Evolutionary conservation across 2,888 invertebrate genomes (phyloP).

Genomic region (Drosophila melanosoma): DNA sequence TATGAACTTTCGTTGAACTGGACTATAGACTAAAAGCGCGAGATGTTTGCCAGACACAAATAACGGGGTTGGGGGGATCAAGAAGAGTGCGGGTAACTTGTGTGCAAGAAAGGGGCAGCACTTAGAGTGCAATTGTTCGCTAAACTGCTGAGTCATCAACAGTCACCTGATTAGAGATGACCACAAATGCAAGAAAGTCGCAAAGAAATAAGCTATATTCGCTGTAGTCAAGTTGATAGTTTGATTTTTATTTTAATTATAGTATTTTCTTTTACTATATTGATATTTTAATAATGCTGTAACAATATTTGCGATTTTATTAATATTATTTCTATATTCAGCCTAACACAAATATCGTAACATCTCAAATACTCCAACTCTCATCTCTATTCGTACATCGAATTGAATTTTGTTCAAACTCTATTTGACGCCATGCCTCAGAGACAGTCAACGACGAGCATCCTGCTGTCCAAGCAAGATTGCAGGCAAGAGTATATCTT

Average conservation of each 20-base stretch:
- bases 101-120: conserved; percentile 22
- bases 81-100: neutral
- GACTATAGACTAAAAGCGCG: conserved; percentile 13
- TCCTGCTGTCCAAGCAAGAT: conserved; percentile 13
- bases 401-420: neutral
- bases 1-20: conserved; percentile 16
- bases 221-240: neutral
- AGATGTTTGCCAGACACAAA: conserved; percentile 19
- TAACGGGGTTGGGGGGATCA: conserved; percentile 2
- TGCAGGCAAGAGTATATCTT: neutral
- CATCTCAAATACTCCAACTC: neutral
- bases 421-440: conserved; percentile 10
- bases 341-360: neutral
- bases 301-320: neutral
- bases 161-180: conserved; percentile 46
- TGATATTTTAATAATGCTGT: neutral
- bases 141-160: conserved; percentile 39
- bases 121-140: conserved; percentile 21
- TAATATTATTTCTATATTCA: neutral
- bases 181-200: neutral
- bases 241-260: neutral
- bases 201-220: neutral
- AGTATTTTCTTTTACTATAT: neutral
- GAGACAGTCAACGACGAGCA: conserved; percentile 1
- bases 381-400: neutral